phyloP scores from a whole-genome alignment of 2,797 vertebrate genomes.

The Alosa sapidissima region DNA sequence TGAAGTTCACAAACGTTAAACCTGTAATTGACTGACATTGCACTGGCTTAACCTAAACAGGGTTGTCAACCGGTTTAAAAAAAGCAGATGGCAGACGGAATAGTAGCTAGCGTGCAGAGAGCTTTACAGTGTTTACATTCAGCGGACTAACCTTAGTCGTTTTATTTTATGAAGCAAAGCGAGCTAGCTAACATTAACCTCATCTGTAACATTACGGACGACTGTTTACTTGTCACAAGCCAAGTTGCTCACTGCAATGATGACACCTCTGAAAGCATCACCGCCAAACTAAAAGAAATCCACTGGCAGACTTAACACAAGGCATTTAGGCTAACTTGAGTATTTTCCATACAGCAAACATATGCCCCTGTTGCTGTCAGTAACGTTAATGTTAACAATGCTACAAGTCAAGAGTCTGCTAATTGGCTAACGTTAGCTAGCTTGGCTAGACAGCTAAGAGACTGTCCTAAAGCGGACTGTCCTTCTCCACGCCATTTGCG shows the following conservation, averaged over 20 bases:
- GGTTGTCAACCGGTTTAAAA: background rate
- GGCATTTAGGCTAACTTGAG: background rate
- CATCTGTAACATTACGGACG: background rate
- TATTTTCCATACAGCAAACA: background rate
- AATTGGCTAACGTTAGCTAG: conserved; percentile 5
- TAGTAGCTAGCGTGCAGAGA: background rate
- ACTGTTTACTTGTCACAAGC: background rate
- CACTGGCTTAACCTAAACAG: background rate
- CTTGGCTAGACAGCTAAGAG: background rate
- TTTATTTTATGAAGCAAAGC: background rate
- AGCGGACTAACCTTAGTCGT: background rate
- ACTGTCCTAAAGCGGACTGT: background rate
- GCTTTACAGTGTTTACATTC: background rate
- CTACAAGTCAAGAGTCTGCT: background rate
- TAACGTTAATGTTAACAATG: background rate
- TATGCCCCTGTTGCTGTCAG: background rate
- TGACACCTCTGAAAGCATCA: background rate
- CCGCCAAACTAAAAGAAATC: background rate
- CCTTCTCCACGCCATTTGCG: background rate
- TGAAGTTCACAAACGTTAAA: background rate
- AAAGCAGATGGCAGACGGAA: background rate
- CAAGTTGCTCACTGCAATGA: background rate
- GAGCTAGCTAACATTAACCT: background rate
- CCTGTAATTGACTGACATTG: background rate
- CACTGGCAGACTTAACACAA: background rate